Percentiles rank a stretch among this genome's conserved stretches.
Conservation (phyloP, 2,797 vertebrate species). For the Rachycentron canadum region DNA sequence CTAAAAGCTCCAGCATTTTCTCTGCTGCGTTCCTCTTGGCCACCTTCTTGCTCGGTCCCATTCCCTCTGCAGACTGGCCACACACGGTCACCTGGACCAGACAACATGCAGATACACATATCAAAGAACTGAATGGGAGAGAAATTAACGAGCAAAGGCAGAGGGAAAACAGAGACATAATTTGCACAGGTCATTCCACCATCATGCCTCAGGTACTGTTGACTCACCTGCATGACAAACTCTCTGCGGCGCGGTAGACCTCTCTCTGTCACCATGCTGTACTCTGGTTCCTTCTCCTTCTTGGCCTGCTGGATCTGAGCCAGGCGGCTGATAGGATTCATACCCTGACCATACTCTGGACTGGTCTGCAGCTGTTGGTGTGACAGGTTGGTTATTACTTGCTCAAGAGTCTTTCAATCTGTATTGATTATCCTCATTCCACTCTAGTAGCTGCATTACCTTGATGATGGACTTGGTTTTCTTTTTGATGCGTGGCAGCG, state of each 20-base stretch:
- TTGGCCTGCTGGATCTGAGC: conserved; percentile 99
- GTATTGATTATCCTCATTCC: background rate
- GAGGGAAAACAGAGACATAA: conserved; percentile 1
- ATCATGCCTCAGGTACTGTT: background rate
- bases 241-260: conserved; percentile 95
- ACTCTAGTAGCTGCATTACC: conserved; percentile 79
- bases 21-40: conserved; percentile 98
- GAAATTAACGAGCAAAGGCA: background rate
- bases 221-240: conserved; percentile 92
- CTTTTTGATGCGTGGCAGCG: conserved; percentile 98
- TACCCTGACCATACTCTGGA: conserved; percentile 96
- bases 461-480: conserved; percentile 98
- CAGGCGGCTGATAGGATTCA: conserved; percentile 98
- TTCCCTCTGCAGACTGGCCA: conserved; percentile 93
- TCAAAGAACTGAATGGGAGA: background rate
- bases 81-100: conserved; percentile 91
- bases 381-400: conserved; percentile 36
- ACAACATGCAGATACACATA: background rate
- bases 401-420: background rate
- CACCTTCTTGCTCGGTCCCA: conserved; percentile 98
- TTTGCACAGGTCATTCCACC: background rate
- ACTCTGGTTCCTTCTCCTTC: conserved; percentile 98
- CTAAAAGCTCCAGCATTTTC: conserved; percentile 97
- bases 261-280: conserved; percentile 93
- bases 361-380: conserved; percentile 91